Conservation (phyloP, 2,888 invertebrate species). For the Entomobrya multifasciata region DNA sequence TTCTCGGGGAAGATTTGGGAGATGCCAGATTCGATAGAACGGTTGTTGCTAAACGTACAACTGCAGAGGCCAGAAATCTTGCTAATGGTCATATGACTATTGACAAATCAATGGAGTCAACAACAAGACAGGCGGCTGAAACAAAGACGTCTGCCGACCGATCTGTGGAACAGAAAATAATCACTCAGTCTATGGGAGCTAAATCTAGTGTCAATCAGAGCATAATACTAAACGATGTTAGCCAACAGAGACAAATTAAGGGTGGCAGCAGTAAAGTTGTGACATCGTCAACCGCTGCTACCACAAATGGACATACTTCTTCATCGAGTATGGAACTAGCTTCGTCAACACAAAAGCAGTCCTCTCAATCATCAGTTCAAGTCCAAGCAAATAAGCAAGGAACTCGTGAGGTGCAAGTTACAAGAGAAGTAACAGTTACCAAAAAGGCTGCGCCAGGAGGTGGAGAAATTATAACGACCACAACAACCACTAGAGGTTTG, state of each 20-base stretch:
- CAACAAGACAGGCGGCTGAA: constrained; percentile 75
- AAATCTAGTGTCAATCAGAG: constrained; percentile 77
- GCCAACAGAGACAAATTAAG: constrained; percentile 38
- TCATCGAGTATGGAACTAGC: constrained; percentile 49
- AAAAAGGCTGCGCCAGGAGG: constrained; percentile 73
- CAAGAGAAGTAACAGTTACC: constrained; percentile 78
- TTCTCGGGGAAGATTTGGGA: constrained; percentile 76
- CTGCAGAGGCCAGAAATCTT: constrained; percentile 74
- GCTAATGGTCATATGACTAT: constrained; percentile 77
- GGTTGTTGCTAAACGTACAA: constrained; percentile 74
- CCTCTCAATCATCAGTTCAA: constrained; percentile 54
- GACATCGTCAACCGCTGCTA: not conserved
- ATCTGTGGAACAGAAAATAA: constrained; percentile 78
- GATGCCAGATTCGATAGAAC: constrained; percentile 78
- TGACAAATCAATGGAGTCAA: constrained; percentile 77
- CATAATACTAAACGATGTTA: constrained; percentile 76
- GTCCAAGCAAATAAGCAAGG: constrained; percentile 81
- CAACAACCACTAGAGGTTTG: constrained; percentile 57
- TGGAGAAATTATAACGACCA: constrained; percentile 70
- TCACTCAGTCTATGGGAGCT: constrained; percentile 78
- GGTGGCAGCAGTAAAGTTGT: not conserved
- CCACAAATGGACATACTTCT: constrained; percentile 12
- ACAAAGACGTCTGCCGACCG: constrained; percentile 73
- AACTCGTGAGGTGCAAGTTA: constrained; percentile 77
- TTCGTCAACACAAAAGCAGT: constrained; percentile 29